Base-by-base conservation (phyloP, 2,888 invertebrate species). In the Ochropacha duplaris region DNA sequence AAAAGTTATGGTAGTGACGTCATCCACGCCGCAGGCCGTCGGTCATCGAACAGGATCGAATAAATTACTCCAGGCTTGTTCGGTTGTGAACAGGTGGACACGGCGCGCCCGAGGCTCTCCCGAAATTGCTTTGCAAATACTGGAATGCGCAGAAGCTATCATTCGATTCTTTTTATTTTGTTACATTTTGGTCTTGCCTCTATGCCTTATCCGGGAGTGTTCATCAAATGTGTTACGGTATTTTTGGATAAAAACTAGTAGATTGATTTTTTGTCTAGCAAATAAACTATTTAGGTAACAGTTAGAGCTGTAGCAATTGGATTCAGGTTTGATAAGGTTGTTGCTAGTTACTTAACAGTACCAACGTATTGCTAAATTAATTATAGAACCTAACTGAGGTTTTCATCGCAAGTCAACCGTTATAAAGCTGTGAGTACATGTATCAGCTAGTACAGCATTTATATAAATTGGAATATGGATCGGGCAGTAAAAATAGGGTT, bases 81-180 rank as follows among this genome's bases (percentile, higher is more conserved):
- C 68, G 83, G 83, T 84, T 83, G 83, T 67, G 83, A 86, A 84
- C 87, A 88, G 87, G 87, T 87, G 86, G 79, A 83, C 78, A 81
- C 71, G 69, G 59, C 68, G 36, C 16, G 39, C 74, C 67, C 58
- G 59, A 56, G 73, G 74, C 74, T 69, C 66, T 65, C 68, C 74
- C 71, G 62, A 81, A 82, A 81, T 78, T 72, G 76, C 71, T 68
- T 65, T 60, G 63, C 69, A 69, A 73, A 74, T 69, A 71, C 59
- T 57, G 76, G 78, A 74, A 78, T 80, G 73, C 68, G 69, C 65
- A 74, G 58, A 59, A 58, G 50, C 22, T 28, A 52, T 39, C n/a
- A 16, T 34, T 5, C 24, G 34, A 49, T 28, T 22, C 12, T 31
- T 31, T 52, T 39, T 1, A 5, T 39, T 39, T 44, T 44, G 16